A percentile compares a stretch with the other conserved stretches of the same genome.
Conservation (phyloP, 2,113 vertebrate genomes). For the Antigone vipio region DNA sequence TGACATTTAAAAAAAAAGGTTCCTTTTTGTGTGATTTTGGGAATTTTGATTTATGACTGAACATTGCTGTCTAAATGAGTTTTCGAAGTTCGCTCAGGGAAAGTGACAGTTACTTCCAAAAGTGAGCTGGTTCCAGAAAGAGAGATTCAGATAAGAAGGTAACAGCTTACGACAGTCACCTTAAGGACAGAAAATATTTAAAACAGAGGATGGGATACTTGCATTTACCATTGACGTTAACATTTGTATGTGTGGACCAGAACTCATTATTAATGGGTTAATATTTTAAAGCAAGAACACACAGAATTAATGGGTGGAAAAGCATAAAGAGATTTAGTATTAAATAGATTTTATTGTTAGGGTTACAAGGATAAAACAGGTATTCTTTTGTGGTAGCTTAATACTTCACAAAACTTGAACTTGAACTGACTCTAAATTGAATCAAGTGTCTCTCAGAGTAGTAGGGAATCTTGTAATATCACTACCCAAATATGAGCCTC, state of each 20-base stretch:
- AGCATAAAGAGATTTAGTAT: background rate
- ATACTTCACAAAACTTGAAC: background rate
- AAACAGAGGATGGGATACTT: background rate
- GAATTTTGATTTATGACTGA: background rate
- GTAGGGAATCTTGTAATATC: background rate
- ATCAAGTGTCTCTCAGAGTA: background rate
- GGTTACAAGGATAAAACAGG: background rate
- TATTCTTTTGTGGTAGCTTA: background rate
- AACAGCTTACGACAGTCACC: background rate
- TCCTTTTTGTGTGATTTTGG: background rate
- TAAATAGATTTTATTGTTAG: background rate
- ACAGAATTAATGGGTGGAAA: background rate
- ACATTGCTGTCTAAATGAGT: background rate
- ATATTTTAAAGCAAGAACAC: background rate
- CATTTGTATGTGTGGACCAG: background rate
- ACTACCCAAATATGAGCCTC: background rate
- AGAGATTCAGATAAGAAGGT: background rate
- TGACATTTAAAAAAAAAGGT: background rate
- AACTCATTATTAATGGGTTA: background rate
- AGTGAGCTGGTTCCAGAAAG: background rate
- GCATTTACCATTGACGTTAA: background rate
- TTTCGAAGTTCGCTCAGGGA: background rate
- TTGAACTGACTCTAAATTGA: background rate
- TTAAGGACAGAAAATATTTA: background rate
- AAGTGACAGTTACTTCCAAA: background rate